Base-by-base conservation (phyloP, 1,140 invertebrate genomes). In the Mesaphorura yosii region DNA sequence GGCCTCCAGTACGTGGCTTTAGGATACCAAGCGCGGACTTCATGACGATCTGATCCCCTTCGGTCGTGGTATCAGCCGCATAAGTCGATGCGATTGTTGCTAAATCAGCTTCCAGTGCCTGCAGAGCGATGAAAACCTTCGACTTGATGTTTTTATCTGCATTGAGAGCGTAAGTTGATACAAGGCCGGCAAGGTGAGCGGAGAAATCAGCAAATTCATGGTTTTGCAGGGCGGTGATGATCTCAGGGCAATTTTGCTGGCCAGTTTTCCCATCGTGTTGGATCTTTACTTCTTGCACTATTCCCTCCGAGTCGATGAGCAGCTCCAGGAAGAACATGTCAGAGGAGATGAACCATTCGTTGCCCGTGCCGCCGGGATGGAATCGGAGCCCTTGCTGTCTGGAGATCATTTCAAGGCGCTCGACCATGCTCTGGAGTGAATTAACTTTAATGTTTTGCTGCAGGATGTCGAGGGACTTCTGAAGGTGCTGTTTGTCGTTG, bases 261-360 rank as follows among this genome's bases (percentile, higher is more conserved):
- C 78, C 77, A 26, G 73, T 73, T 64, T 82, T 86, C 62, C 85
- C 86, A 69, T 90, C 86, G 68, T 92, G 87, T 70, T 88, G 84
- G 62, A 93, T 85, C 73, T 92, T 93, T 1, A 94, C 89, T 77
- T 95, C 90, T 67, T 84, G 83, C 0, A 95, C 82, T 40, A 77
- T 76, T 38, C 88, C 90, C 51, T 75, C 80, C 1, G 78, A 72
- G 65, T 92, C 86, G 27, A 95, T 72, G 29, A 87, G 66, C 55
- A 96, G 84, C 75, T 95, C 89, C 57, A 96, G 76, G 68, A 90
- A 93, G 70, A 95, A 96, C 89, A 95, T 95, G 67, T 94, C 90
- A 0, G 88, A 92, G 23, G 86, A 91, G 69, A 95, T 92, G 64
- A 92, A 92, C 55, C 87, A 76, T 66, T 86, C 84, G 31, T 81